Evolutionary conservation across 2,888 invertebrate species (phyloP), one percentile per base, ranked within the genome.

Genomic region (Andricus quercusramuli): DNA sequence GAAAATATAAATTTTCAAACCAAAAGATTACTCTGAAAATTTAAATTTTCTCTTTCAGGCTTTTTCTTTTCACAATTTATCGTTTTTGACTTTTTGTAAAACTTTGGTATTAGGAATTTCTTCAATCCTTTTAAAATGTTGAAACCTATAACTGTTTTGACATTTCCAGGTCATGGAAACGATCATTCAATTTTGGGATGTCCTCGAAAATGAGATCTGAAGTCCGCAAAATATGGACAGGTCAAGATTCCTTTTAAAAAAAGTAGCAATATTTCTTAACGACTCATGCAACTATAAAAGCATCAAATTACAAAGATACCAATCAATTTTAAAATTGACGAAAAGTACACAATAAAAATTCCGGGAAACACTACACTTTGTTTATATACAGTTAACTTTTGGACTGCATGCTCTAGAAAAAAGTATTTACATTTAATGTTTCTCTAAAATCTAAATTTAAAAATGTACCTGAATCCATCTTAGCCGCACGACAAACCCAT

Each of bases 391-490:
- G 4, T 74, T 25, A 17, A 17, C 25, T 64, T 74, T 32, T 32
- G 29, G 17, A 32, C n/a, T 70, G 17, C 37, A 37, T 37, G 37
- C 17, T 29, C 20, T 9, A 32, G 22, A 56, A 29, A 56, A 20
- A 74, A n/a, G 22, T n/a, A 32, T 74, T n/a, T 70, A 32, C 20
- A 56, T 51, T 5, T 15, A 59, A 32, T 74, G 56, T 74, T 74
- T 4, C 11, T 62, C 1, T 29, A 15, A 64, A 29, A 64, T 64
- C 17, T 20, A 32, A 70, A 29, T 51, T 8, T 74, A 32, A 74
- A 74, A 80, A 78, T 83, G 78, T 86, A 86, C 85, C 86, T 85
- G 86, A 85, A 85, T 86, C 85, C 86, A 86, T 86, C 84, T 85
- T 85, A 77, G 85, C 84, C 68, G 86, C 86, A 83, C 84, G 78